Percentiles rank a stretch among this genome's conserved stretches.
These are phyloP conservation scores for Phyllostomus discolor DNA, from an alignment of 2,113 vertebrate genomes.

Conservation along the genomic window DNA sequence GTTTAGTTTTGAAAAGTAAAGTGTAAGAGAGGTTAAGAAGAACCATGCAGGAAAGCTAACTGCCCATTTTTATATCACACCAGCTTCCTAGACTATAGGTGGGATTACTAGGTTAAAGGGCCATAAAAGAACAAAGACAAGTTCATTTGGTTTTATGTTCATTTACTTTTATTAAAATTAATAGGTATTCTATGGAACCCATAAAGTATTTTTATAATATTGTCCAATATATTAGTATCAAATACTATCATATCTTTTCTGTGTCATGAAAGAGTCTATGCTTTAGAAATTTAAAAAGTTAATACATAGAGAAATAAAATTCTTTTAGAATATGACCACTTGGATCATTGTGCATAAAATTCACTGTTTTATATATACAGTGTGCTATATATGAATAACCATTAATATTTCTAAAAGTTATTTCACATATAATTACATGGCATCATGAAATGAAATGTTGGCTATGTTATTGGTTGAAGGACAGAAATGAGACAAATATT, in stretches of 20 bases:
- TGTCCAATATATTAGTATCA: slow-evolving; percentile 8
- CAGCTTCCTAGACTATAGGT: background rate
- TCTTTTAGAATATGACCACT: background rate
- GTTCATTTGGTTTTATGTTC: background rate
- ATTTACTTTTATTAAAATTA: slow-evolving; percentile 4
- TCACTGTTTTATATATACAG: background rate
- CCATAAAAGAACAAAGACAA: background rate
- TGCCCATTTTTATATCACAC: background rate
- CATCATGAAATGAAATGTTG: background rate
- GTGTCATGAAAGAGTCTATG: background rate
- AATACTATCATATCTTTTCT: background rate
- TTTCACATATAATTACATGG: background rate
- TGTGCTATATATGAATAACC: background rate
- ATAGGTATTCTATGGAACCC: background rate
- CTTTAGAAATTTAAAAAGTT: background rate
- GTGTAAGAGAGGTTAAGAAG: background rate
- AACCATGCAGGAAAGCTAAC: background rate
- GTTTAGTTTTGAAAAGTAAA: background rate
- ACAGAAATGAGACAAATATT: background rate
- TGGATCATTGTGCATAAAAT: background rate
- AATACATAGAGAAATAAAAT: background rate
- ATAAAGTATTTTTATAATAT: slow-evolving; percentile 33
- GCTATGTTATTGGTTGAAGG: background rate
- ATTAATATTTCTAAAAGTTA: slow-evolving; percentile 8
- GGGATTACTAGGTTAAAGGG: background rate